Percentiles rank a stretch among this genome's conserved stretches.
These are phyloP conservation scores for Danio albolineatus DNA, from an alignment of 2,797 vertebrate species.

Conservation along the genomic window DNA sequence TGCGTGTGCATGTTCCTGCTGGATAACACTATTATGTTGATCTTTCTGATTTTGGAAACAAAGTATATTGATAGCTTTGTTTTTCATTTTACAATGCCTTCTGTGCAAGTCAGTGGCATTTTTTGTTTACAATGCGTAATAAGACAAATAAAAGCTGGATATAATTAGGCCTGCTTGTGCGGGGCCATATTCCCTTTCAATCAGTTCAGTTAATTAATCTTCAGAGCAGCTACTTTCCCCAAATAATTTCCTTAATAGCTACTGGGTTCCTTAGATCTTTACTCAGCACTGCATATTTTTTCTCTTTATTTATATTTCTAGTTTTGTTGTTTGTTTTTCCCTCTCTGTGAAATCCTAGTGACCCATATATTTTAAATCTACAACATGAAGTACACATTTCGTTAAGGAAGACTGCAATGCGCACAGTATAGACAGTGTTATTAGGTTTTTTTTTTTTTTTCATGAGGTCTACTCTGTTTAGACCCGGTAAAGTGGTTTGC, in stretches of 20 bases:
- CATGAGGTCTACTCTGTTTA: slow-evolving; percentile 67
- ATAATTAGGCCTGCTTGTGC: slow-evolving; percentile 76
- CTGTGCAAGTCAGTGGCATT: slow-evolving; percentile 77
- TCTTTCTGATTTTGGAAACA: slow-evolving; percentile 67
- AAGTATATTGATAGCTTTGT: slow-evolving; percentile 69
- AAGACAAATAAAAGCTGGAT: slow-evolving; percentile 78
- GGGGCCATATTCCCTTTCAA: slow-evolving; percentile 78
- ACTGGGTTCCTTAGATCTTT: slow-evolving; percentile 79
- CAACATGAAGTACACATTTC: slow-evolving; percentile 68
- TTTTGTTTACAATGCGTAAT: slow-evolving; percentile 81
- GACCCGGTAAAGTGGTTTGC: slow-evolving; percentile 61
- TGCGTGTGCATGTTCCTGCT: slow-evolving; percentile 6
- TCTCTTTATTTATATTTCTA: slow-evolving; percentile 64
- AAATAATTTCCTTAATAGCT: slow-evolving; percentile 79
- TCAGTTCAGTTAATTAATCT: slow-evolving; percentile 82
- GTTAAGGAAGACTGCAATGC: slow-evolving; percentile 63
- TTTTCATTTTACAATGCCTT: slow-evolving; percentile 71
- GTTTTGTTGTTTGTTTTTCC: slow-evolving; percentile 50
- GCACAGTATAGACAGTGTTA: slow-evolving; percentile 68
- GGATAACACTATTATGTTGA: slow-evolving; percentile 47
- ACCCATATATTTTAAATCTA: slow-evolving; percentile 81
- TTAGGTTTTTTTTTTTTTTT: slow-evolving; percentile 69
- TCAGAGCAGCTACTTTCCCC: slow-evolving; percentile 77
- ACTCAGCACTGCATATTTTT: slow-evolving; percentile 76
- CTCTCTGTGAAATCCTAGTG: slow-evolving; percentile 73